Base-by-base conservation (phyloP, 2,113 vertebrate species). In the Salminus brasiliensis region DNA sequence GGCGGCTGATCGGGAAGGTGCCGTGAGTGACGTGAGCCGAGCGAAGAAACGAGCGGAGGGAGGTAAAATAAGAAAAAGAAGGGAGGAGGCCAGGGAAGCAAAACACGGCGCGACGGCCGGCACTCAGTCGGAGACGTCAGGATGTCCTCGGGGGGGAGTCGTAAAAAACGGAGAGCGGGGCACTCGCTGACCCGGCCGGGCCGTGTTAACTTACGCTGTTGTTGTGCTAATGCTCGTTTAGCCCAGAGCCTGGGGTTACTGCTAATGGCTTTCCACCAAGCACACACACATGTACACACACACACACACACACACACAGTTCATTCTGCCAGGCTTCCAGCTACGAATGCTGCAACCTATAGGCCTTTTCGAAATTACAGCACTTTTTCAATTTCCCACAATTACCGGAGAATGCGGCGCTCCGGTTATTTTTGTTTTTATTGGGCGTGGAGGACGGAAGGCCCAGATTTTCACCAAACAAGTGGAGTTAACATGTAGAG, bases 21-120 rank as follows among this genome's bases (percentile, higher is more conserved):
- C 55, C 36, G 39, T 43, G 55, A 79, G 27, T 83, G 81, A 83
- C 76, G 65, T 21, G 36, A 30, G 39, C 74, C 1, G 59, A 65
- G 5, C 41, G 12, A 18, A 52, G 27, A 76, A 29, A 49, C 5
- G 27, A 29, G 60, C 43, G 25, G 47, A 52, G 25, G 25, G 21
- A 43, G 43, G 69, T 39, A 49, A 77, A 73, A 78, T 72, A 73
- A 74, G 68, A 29, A 70, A 68, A 59, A 34, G 45, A 30, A 49
- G 27, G 23, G 70, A 55, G n/a, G 45, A 52, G 68, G 32, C 75
- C 30, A 32, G 45, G 16, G 59, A 72, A 67, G 21, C 25, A 32
- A 76, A 49, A 47, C 21, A 70, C 60, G 53, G 55, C 55, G 11
- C 34, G 68, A 8, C 13, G 23, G 16, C 21, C 53, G n/a, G n/a